These are phyloP conservation scores for Paramormyrops kingsleyae DNA, from an alignment of 2,113 vertebrate species.

Conservation along the genomic window DNA sequence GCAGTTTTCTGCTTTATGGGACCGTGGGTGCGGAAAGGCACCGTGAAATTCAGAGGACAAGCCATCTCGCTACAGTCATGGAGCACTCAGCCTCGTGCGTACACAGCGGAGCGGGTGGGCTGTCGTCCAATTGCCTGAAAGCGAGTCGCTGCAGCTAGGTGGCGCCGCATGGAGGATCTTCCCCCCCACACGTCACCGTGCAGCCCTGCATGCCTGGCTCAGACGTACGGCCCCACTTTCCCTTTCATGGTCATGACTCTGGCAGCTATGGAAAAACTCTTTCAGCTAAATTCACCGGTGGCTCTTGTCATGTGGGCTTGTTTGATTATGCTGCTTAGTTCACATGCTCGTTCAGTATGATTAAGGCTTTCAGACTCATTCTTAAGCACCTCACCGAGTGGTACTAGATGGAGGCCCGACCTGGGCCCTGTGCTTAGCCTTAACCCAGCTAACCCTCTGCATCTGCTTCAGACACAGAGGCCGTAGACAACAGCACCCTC, in stretches of 20 bases:
- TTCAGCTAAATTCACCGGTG: background rate
- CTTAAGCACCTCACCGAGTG: background rate
- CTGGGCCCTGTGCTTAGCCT: background rate
- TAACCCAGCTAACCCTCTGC: background rate
- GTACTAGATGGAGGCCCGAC: background rate
- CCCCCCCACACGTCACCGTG: background rate
- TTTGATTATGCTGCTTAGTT: background rate
- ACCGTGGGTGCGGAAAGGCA: background rate
- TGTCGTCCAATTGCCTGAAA: background rate
- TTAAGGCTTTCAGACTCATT: background rate
- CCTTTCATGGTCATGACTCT: background rate
- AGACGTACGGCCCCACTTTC: background rate
- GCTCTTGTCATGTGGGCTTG: background rate
- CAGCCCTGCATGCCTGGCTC: background rate
- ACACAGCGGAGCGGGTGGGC: background rate
- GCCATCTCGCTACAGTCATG: background rate
- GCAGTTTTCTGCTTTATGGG: background rate
- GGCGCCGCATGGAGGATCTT: background rate
- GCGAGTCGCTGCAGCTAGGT: background rate
- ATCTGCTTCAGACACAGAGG: background rate
- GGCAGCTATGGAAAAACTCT: background rate
- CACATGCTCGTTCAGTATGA: background rate
- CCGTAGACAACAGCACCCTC: background rate
- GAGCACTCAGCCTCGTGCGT: background rate
- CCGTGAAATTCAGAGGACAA: background rate